Evolutionary conservation across 2,797 vertebrate species (phyloP), one percentile per base, ranked within the genome.

Genomic region (Tokudaia tokunoshimensis): DNA sequence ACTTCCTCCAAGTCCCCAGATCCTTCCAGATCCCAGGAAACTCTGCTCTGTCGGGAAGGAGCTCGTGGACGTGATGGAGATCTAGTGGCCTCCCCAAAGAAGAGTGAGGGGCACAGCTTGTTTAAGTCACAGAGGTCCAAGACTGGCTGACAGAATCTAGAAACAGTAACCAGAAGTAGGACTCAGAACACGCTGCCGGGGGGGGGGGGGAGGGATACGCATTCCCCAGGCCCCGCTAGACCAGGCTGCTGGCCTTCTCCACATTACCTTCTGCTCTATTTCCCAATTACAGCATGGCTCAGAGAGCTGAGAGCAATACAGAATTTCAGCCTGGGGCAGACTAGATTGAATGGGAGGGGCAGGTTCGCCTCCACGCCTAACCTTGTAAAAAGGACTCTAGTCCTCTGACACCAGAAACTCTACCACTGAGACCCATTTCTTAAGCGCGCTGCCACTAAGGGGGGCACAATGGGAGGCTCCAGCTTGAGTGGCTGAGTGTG

Each of bases 221-320:
- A 50, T 37, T 37, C 82, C 55, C 47, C 13, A 3, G 2, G 89
- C 86, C 84, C 44, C 3, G 82, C 75, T 24, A 70, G 85, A 76
- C 61, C 29, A 87, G 79, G 47, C 29, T 17, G 94, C 81, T 72
- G 55, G 70, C 72, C 72, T 86, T 67, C 93, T 47, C 96, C 92
- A 41, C 65, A 96, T 96, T 86, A 91, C 41, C 91, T 97, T 97
- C 97, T 52, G 96, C 97, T 97, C 97, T 96, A 96, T 82, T 97
- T 98, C 97, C 97, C 97, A 96, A 97, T 97, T 96, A 95, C 72
- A 89, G 94, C 9, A 82, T 34, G 88, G 94, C 74, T 97, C 94
- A 59, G 0, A 19, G 95, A 97, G 80, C 95, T 0, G 37, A 91
- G 88, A 72, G 94, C 88, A 91, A 90, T 7, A 22, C 89, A 9